A percentile compares a stretch with the other conserved stretches of the same genome.
Evolutionary conservation across 2,888 invertebrate species (phyloP).

Genomic region (Epinotia ramella): DNA sequence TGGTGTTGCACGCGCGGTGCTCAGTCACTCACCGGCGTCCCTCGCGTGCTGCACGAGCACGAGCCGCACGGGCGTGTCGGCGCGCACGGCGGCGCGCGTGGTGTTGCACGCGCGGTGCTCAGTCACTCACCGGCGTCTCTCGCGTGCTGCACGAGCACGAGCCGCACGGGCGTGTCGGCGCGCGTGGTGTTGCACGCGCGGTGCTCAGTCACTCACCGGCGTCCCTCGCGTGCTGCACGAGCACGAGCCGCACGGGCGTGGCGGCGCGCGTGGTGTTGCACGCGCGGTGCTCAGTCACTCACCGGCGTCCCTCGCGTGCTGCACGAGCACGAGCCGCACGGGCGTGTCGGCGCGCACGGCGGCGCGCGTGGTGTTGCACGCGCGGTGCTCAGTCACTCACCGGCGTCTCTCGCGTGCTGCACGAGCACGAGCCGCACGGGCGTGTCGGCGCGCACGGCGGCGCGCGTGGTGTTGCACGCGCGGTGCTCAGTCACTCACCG

Average conservation of each 20-base stretch:
- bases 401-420: neutral
- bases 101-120: too few species aligned
- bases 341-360: slow-evolving; percentile 42
- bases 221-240: slow-evolving; percentile 12
- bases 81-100: slow-evolving; percentile 31
- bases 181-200: too few species aligned
- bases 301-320: slow-evolving; percentile 45
- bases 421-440: slow-evolving; percentile 47
- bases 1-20: too few species aligned
- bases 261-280: too few species aligned
- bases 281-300: too few species aligned
- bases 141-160: too few species aligned
- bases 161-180: neutral
- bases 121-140: too few species aligned
- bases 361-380: slow-evolving; percentile 32
- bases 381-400: too few species aligned
- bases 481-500: too few species aligned
- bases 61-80: slow-evolving; percentile 44
- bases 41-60: neutral
- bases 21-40: slow-evolving; percentile 16
- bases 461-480: too few species aligned
- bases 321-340: slow-evolving; percentile 48
- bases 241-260: too few species aligned
- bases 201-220: too few species aligned
- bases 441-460: slow-evolving; percentile 51